These are phyloP conservation scores for Smutsia gigantea DNA, from an alignment of 2,797 vertebrate genomes.

Conservation along the genomic window DNA sequence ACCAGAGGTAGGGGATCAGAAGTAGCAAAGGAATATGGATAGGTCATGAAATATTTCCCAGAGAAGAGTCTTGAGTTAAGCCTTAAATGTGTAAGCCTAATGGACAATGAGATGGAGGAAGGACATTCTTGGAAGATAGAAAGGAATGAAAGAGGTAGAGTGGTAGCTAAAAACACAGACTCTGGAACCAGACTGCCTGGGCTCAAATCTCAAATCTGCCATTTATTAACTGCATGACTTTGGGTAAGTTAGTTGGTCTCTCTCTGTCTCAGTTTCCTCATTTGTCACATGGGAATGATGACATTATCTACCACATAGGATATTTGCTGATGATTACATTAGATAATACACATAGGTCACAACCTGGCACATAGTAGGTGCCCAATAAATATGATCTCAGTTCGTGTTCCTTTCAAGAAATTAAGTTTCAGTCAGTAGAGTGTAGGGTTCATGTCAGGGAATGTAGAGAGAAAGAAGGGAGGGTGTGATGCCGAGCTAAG, in stretches of 20 bases:
- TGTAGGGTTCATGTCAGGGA: background rate
- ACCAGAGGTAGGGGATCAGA: background rate
- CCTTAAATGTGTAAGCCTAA: constrained; percentile 20
- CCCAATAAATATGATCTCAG: constrained; percentile 5
- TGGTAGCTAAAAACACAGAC: constrained; percentile 37
- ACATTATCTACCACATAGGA: background rate
- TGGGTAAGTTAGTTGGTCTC: background rate
- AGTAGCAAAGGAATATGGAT: constrained; percentile 50
- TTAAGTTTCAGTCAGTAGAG: constrained; percentile 9
- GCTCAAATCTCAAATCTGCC: background rate
- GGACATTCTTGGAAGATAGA: constrained; percentile 27
- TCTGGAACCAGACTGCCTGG: background rate
- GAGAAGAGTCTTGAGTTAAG: constrained; percentile 37
- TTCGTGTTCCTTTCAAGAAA: background rate
- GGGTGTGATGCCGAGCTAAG: background rate
- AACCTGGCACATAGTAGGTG: background rate
- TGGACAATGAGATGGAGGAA: background rate
- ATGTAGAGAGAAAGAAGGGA: background rate
- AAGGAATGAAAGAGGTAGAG: constrained; percentile 21
- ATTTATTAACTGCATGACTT: constrained; percentile 38
- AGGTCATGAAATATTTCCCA: constrained; percentile 43
- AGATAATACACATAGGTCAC: background rate
- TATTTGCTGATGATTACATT: constrained; percentile 16
- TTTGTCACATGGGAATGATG: constrained; percentile 14
- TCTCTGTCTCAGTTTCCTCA: constrained; percentile 46